Evolutionary conservation across 2,888 invertebrate genomes (phyloP), one percentile per base, ranked within the genome.

Genomic region (Xylota segnis): DNA sequence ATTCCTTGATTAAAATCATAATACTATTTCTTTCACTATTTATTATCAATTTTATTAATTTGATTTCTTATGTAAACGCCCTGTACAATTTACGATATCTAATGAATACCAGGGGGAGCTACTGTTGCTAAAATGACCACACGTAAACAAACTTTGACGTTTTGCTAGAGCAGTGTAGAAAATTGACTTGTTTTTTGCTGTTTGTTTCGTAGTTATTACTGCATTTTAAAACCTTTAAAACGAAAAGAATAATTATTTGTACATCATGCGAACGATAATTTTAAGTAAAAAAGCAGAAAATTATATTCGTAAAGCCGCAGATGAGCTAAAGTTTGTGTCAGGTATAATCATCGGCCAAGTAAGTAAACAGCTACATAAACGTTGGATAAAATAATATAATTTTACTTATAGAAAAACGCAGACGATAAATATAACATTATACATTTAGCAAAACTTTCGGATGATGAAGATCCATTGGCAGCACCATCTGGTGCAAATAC

Each of bases 331-430:
- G 88, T 95, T 95, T 90, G 94, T 94, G 47, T 94, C 96, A 84
- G 97, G 97, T 87, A 93, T 97, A 90, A 95, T 97, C 90, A 93
- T 97, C 88, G 96, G 97, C 87, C 96, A 97, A 94, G 97, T 96
- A 93, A 91, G 81, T 68, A 16, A 10, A n/a, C 10, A 34, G 18
- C 10, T 18, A 18, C 9, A 6, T 43, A 12, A 40, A 40, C 0
- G 27, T 63, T 32, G 29, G 10, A 45, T 34, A 4, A 29, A 78
- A 52, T 61, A 16, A 40, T 43, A 16, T 27, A 65, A 37, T 54
- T 40, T 32, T 7, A 32, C 43, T 72, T 83, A 7, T 56, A 92
- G 92, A 90, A 90, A 88, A 94, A 93, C 65, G 93, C 95, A 63
- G 93, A 93, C 40, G 94, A 94, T 78, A 95, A 95, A 89, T 96